Evolutionary conservation across 2,797 vertebrate species (phyloP).

Genomic region (Aldrovandia affinis): DNA sequence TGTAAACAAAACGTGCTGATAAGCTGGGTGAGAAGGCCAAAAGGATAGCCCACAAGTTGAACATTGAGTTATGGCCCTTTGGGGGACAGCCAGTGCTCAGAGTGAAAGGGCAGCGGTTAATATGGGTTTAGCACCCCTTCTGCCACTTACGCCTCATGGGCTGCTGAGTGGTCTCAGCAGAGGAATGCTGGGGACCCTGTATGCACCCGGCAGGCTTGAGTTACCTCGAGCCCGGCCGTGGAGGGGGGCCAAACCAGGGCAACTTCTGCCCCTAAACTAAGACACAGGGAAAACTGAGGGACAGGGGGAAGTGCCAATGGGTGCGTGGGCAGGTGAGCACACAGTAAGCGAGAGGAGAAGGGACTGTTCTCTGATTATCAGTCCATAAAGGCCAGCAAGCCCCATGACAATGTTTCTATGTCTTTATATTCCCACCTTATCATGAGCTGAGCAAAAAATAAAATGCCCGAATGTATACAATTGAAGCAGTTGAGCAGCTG

Average conservation of each 20-base stretch:
- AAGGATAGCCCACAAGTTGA: neutral
- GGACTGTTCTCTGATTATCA: neutral
- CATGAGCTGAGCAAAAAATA: neutral
- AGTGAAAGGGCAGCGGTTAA: constrained; percentile 56
- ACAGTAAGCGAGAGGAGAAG: neutral
- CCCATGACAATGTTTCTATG: neutral
- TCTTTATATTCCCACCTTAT: neutral
- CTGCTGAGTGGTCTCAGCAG: neutral
- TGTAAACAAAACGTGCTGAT: neutral
- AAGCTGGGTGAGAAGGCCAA: neutral
- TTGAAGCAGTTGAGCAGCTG: neutral
- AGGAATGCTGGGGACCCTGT: neutral
- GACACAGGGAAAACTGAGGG: neutral
- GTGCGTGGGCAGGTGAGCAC: neutral
- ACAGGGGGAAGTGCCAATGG: neutral
- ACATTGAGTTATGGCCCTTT: constrained; percentile 27
- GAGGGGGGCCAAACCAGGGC: neutral
- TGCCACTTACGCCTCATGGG: neutral
- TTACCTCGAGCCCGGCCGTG: neutral
- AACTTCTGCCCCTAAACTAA: neutral
- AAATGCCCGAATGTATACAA: neutral
- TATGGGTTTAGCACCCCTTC: constrained; percentile 60
- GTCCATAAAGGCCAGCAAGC: too few species aligned
- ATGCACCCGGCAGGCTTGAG: neutral
- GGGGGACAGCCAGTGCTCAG: constrained; percentile 43